These are phyloP conservation scores for Ceryle rudis DNA, from an alignment of 2,797 vertebrate genomes.

Conservation along the genomic window DNA sequence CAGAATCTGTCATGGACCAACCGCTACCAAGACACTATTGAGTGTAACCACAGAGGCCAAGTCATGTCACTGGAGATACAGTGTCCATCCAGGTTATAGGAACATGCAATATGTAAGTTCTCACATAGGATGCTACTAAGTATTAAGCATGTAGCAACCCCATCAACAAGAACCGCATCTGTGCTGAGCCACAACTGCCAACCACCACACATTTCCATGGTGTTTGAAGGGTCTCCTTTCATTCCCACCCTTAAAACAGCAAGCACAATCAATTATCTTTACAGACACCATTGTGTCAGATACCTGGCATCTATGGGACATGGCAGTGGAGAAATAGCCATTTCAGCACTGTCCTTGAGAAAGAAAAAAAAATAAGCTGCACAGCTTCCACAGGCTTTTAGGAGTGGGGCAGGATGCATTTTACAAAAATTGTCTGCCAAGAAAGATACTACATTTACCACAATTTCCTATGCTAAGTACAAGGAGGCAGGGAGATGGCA, in stretches of 20 bases:
- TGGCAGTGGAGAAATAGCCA: background rate
- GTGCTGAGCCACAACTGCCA: background rate
- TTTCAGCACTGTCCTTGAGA: background rate
- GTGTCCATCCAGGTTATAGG: background rate
- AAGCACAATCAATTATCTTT: background rate
- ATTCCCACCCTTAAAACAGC: background rate
- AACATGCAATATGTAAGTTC: fast-evolving
- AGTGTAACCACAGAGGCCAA: background rate
- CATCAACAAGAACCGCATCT: background rate
- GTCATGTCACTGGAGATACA: background rate
- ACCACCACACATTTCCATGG: background rate
- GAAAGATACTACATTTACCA: background rate
- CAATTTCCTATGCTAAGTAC: background rate
- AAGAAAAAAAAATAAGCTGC: background rate
- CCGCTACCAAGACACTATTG: fast-evolving
- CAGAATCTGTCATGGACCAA: background rate
- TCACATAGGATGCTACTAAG: background rate
- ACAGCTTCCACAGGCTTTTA: background rate
- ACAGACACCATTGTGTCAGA: background rate
- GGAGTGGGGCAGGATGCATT: background rate
- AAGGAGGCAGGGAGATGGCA: background rate
- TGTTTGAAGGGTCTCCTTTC: background rate
- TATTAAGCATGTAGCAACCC: background rate
- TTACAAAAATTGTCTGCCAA: background rate
- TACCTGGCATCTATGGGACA: background rate